phyloP scores from a whole-genome alignment of 1,140 invertebrate species.

The Propsilocerus akamusi region DNA sequence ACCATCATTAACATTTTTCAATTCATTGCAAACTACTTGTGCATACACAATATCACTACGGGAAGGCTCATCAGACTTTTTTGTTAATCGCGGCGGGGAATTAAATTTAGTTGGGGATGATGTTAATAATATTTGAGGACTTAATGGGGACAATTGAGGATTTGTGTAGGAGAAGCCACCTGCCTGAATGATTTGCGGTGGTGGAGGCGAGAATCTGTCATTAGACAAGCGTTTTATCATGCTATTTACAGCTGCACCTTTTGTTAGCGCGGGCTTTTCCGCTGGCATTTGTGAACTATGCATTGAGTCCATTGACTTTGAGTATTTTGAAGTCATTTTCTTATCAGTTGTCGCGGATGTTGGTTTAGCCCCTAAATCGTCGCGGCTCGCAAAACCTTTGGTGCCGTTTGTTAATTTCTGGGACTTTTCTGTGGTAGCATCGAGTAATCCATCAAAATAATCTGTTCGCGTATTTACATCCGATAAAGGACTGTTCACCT shows the following conservation, averaged over 20 bases:
- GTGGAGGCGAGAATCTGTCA: conserved; percentile 41
- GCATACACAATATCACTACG: conserved; percentile 44
- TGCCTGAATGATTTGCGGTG: conserved; percentile 26
- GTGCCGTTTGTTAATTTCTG: no score
- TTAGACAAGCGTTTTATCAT: conserved; percentile 41
- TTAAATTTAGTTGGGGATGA: conserved; percentile 24
- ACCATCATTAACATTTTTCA: conserved; percentile 11
- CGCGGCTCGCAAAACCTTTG: neutral
- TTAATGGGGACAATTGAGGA: conserved; percentile 13
- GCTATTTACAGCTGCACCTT: conserved; percentile 39
- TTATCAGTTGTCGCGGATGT: no score
- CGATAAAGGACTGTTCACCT: conserved; percentile 28
- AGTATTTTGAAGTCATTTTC: conserved; percentile 27
- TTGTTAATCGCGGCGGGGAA: conserved; percentile 24
- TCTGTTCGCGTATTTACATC: conserved; percentile 8
- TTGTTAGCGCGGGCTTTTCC: conserved; percentile 38
- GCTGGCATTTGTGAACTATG: conserved; percentile 44
- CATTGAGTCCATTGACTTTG: conserved; percentile 34
- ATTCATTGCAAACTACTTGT: conserved; percentile 42
- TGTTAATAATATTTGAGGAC: neutral
- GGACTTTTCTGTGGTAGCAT: no score
- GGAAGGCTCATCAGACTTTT: conserved; percentile 17
- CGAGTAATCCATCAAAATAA: neutral
- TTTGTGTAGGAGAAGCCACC: conserved; percentile 44
- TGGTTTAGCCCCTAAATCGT: no score